phyloP scores from a whole-genome alignment of 1,140 invertebrate species.

The Lamellibrachia luymesi region DNA sequence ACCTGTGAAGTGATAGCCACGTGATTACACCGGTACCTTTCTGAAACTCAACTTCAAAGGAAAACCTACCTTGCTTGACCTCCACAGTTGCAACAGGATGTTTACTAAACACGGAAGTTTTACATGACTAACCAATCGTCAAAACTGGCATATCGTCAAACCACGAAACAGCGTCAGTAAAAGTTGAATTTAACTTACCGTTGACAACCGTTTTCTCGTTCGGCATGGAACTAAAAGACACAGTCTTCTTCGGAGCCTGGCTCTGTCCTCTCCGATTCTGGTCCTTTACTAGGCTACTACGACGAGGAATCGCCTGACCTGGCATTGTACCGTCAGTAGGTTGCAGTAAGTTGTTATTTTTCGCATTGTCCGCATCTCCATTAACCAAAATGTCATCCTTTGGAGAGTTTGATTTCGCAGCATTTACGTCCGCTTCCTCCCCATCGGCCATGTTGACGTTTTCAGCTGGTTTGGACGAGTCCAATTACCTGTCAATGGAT shows the following conservation, averaged over 20 bases:
- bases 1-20: neutral
- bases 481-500: constrained; percentile 1
- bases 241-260: constrained; percentile 45
- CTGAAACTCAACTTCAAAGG: neutral
- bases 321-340: constrained; percentile 17
- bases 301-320: constrained; percentile 27
- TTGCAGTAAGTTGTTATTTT: constrained; percentile 22
- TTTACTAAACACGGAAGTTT: neutral
- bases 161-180: neutral
- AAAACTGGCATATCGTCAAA: neutral
- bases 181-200: constrained; percentile 43
- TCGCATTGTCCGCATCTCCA: constrained; percentile 18
- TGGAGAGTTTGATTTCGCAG: constrained; percentile 26
- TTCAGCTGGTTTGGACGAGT: neutral
- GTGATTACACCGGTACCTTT: neutral
- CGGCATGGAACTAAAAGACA: constrained; percentile 54
- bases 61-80: neutral
- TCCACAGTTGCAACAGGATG: neutral
- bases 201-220: constrained; percentile 58
- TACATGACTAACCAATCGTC: neutral
- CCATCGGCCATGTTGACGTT: constrained; percentile 46
- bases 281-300: constrained; percentile 35
- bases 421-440: constrained; percentile 34
- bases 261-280: constrained; percentile 37
- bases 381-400: constrained; percentile 24